Evolutionary conservation across 1,140 invertebrate genomes (phyloP).

Genomic region (Agraylea sexmaculata): DNA sequence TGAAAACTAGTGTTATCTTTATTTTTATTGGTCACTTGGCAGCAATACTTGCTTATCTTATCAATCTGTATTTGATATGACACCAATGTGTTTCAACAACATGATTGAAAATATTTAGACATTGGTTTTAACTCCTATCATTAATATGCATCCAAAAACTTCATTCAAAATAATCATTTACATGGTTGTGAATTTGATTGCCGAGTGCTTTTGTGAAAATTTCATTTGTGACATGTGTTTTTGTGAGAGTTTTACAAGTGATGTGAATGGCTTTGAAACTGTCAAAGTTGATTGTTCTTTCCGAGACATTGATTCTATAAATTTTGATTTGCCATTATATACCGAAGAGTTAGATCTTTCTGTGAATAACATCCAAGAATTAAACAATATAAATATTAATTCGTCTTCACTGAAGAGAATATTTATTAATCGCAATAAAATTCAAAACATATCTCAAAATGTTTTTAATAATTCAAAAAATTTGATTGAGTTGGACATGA

Average conservation of each 20-base stretch:
- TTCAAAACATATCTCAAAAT: constrained; percentile 28
- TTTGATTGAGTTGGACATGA: constrained; percentile 41
- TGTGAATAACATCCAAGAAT: constrained; percentile 26
- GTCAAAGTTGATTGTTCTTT: constrained; percentile 30
- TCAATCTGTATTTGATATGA: too few relatives aligned
- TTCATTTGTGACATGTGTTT: constrained; percentile 7
- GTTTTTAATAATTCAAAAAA: constrained; percentile 31
- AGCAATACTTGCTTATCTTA: too few relatives aligned
- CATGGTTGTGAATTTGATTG: too few relatives aligned
- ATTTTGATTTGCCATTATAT: constrained; percentile 18
- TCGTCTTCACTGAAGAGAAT: constrained; percentile 20
- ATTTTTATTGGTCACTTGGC: too few relatives aligned
- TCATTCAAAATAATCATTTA: too few relatives aligned
- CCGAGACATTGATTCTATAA: constrained; percentile 21
- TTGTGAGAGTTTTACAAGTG: constrained; percentile 11
- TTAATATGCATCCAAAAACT: too few relatives aligned
- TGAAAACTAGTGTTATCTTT: too few relatives aligned
- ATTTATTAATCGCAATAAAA: constrained; percentile 31
- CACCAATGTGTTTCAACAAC: too few relatives aligned
- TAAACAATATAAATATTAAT: constrained; percentile 3
- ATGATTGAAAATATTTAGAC: too few relatives aligned
- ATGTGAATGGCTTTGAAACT: constrained; percentile 23
- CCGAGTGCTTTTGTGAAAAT: too few relatives aligned
- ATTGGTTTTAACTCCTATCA: too few relatives aligned
- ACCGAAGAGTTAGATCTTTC: constrained; percentile 30